Conservation (phyloP, 2,113 vertebrate genomes). For the Chloroceryle aenea region DNA sequence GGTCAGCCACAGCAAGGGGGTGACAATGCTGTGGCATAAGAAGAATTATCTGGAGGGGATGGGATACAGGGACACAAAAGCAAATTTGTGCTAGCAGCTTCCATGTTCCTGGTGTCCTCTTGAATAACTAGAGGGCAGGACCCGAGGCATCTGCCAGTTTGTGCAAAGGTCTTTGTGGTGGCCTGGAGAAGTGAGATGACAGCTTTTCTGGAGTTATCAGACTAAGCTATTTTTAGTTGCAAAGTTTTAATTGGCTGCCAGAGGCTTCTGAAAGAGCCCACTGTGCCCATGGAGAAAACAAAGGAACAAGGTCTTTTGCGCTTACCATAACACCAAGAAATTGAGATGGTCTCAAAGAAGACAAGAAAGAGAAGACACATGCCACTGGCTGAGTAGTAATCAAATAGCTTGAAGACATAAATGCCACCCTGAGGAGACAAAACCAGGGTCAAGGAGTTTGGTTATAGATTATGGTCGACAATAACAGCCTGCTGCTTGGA, state of each 20-base stretch:
- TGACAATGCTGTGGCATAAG: background rate
- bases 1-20: background rate
- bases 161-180: background rate
- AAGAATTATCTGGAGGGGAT: background rate
- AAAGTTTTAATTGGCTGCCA: background rate
- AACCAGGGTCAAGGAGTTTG: background rate
- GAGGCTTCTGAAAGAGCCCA: background rate
- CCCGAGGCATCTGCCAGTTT: background rate
- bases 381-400: conserved; percentile 93
- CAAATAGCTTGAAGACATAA: conserved; percentile 93
- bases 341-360: conserved; percentile 91
- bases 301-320: background rate
- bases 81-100: background rate
- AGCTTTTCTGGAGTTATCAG: background rate
- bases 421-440: conserved; percentile 83
- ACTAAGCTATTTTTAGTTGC: background rate
- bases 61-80: background rate
- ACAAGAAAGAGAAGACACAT: conserved; percentile 92
- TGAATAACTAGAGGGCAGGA: background rate
- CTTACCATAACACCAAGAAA: conserved; percentile 92
- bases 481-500: background rate
- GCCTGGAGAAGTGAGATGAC: background rate
- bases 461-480: background rate
- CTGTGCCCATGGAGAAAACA: background rate
- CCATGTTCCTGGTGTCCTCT: background rate